These are phyloP conservation scores for Prochilodus magdalenae DNA, from an alignment of 2,113 vertebrate species.

Conservation along the genomic window DNA sequence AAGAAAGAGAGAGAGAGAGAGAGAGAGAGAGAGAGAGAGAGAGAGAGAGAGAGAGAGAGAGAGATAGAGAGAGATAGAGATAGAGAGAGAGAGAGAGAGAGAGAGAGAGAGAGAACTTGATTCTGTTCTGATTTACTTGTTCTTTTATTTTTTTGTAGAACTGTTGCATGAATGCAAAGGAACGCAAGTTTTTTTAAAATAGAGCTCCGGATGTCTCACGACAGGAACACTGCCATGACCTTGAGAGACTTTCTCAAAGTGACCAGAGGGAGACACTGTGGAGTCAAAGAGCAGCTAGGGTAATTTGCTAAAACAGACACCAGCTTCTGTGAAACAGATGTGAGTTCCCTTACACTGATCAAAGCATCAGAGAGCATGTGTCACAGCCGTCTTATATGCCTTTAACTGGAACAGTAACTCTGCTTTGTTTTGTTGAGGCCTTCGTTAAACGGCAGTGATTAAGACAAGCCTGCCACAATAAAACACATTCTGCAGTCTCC, in stretches of 20 bases:
- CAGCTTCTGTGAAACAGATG: constrained; percentile 13
- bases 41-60: too few species aligned
- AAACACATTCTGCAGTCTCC: constrained; percentile 3
- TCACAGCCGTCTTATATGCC: constrained; percentile 13
- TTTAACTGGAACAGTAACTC: constrained; percentile 35
- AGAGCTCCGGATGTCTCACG: not conserved
- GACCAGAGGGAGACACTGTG: constrained; percentile 37
- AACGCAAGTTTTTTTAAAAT: not conserved
- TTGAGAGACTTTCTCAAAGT: not conserved
- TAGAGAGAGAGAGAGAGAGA: too few species aligned
- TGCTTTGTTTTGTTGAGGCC: not conserved
- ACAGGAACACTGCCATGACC: not conserved
- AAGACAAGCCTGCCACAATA: constrained; percentile 1
- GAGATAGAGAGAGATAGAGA: too few species aligned
- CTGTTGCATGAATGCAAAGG: too few species aligned
- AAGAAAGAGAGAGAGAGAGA: too few species aligned
- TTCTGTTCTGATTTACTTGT: too few species aligned
- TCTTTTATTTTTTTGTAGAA: too few species aligned
- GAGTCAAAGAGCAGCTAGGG: constrained; percentile 14
- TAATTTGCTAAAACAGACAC: constrained; percentile 9
- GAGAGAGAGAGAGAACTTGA: too few species aligned
- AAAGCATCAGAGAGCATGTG: constrained; percentile 28
- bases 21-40: too few species aligned
- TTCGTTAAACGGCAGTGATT: constrained; percentile 11
- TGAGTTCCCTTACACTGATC: constrained; percentile 7